These are phyloP conservation scores for Asbolus verrucosus DNA, from an alignment of 1,140 invertebrate genomes.

Conservation along the genomic window DNA sequence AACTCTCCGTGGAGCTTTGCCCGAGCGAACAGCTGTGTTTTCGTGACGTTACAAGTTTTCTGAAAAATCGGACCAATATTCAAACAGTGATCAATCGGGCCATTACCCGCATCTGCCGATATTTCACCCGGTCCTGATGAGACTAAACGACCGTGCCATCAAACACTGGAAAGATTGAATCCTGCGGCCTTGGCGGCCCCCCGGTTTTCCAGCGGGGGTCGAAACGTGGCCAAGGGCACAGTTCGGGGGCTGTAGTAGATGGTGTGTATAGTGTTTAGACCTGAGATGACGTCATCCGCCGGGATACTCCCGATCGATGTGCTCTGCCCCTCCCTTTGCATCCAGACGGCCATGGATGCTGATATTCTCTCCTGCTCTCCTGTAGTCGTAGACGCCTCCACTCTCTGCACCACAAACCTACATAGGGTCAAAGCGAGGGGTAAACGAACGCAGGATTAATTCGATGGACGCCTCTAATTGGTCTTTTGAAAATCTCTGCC, in stretches of 20 bases:
- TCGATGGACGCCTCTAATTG: no score
- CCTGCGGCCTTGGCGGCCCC: background rate
- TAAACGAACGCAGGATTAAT: no score
- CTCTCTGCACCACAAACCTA: conserved; percentile 41
- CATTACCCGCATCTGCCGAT: no score
- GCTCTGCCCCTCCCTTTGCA: conserved; percentile 57
- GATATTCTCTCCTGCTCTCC: conserved; percentile 33
- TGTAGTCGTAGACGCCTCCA: conserved; percentile 34
- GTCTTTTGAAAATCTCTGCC: background rate
- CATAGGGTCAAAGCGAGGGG: conserved; percentile 26
- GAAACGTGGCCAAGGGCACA: conserved; percentile 1
- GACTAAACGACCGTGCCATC: no score
- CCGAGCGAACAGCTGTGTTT: no score
- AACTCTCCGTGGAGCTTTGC: no score
- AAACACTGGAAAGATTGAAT: background rate
- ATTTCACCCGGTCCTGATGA: no score
- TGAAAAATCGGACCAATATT: no score
- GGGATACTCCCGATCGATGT: conserved; percentile 58
- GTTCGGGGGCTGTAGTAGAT: conserved; percentile 6
- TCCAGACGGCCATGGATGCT: conserved; percentile 53
- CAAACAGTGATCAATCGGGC: no score
- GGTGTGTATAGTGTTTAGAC: conserved; percentile 46
- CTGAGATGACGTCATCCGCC: conserved; percentile 58
- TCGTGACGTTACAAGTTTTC: no score
- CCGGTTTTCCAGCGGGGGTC: no score